Conservation (phyloP, 2,113 vertebrate genomes). For the Cyanistes caeruleus region DNA sequence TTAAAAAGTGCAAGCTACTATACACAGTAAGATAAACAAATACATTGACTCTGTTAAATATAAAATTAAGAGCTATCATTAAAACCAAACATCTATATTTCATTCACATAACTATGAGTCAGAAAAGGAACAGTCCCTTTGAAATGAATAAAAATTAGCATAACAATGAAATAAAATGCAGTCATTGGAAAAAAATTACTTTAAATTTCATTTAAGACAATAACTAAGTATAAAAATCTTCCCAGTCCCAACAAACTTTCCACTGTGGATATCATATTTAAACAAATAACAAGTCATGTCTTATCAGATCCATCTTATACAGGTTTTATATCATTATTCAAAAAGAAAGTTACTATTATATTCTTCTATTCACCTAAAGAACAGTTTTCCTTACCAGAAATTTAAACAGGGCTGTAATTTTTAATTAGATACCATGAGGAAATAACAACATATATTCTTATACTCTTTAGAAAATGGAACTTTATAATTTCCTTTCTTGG, state of each 20-base stretch:
- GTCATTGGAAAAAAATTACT: neutral
- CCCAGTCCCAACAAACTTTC: neutral
- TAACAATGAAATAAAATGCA: neutral
- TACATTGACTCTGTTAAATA: neutral
- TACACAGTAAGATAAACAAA: conserved; percentile 11
- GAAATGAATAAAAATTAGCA: neutral
- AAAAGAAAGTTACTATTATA: neutral
- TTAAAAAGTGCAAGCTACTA: neutral
- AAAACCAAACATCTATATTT: neutral
- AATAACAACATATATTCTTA: conserved; percentile 16
- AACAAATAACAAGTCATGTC: neutral
- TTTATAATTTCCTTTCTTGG: conserved; percentile 15
- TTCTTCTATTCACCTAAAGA: neutral
- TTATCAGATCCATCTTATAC: neutral
- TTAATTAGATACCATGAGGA: conserved; percentile 10
- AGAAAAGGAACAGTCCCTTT: neutral
- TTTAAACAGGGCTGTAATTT: conserved; percentile 9
- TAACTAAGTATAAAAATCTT: neutral
- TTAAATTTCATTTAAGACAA: neutral
- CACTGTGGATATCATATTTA: neutral
- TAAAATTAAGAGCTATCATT: neutral
- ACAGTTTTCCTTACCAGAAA: neutral
- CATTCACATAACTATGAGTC: neutral
- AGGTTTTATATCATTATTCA: neutral
- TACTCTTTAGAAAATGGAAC: conserved; percentile 9